Conservation (phyloP, 2,888 invertebrate species). For the Dusona sp. region DNA sequence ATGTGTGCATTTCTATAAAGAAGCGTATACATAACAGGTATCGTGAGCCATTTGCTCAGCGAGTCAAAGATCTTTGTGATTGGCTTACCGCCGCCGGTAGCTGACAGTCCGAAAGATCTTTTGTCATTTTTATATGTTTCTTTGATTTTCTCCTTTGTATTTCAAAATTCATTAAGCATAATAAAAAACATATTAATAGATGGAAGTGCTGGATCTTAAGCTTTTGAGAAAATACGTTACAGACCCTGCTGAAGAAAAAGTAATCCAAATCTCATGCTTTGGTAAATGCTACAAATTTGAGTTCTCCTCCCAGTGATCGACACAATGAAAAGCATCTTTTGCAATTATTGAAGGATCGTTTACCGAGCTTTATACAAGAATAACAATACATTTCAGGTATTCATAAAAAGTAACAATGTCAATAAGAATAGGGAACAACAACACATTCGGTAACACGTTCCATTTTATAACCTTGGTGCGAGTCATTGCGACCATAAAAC, state of each 20-base stretch:
- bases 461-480: background rate
- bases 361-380: background rate
- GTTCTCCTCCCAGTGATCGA: background rate
- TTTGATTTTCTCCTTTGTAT: background rate
- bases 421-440: background rate
- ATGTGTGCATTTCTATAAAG: background rate
- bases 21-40: constrained; percentile 11
- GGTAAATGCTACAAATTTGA: too few relatives aligned
- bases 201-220: background rate
- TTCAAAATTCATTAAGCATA: too few relatives aligned
- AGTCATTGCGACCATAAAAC: constrained; percentile 26
- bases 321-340: background rate
- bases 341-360: background rate
- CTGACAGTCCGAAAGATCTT: constrained; percentile 24
- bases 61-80: constrained; percentile 65
- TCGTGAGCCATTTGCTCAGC: constrained; percentile 22
- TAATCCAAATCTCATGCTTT: too few relatives aligned
- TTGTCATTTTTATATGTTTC: constrained; percentile 9
- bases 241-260: background rate
- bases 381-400: background rate
- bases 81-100: constrained; percentile 53
- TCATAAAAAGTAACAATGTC: background rate
- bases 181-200: too few relatives aligned
- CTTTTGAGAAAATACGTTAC: background rate
- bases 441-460: background rate